These are phyloP conservation scores for Chaunax sp. DNA, from an alignment of 2,797 vertebrate species.

Conservation along the genomic window DNA sequence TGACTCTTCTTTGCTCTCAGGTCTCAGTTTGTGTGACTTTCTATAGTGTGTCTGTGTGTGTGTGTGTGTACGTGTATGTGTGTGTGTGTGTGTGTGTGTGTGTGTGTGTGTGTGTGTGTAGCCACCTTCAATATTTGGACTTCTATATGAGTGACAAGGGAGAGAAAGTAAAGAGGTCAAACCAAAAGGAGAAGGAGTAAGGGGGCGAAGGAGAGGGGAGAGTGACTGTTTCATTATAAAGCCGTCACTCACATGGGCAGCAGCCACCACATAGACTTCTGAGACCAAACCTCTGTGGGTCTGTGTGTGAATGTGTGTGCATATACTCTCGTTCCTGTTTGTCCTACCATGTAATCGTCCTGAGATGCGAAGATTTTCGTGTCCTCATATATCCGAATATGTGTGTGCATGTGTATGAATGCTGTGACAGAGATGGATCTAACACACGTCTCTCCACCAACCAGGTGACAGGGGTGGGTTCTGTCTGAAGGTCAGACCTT, in stretches of 20 bases:
- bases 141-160: conserved; percentile 38
- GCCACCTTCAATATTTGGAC: conserved; percentile 55
- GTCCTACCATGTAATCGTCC: conserved; percentile 34
- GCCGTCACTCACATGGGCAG: conserved; percentile 69
- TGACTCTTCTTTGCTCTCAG: conserved; percentile 63
- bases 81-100: conserved; percentile 23
- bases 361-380: conserved; percentile 40
- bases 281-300: conserved; percentile 46
- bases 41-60: conserved; percentile 17
- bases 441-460: conserved; percentile 65
- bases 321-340: conserved; percentile 36
- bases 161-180: conserved; percentile 70
- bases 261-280: conserved; percentile 65
- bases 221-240: conserved; percentile 77
- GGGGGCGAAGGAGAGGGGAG: conserved; percentile 48
- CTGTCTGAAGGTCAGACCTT: conserved; percentile 77
- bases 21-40: conserved; percentile 64
- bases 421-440: conserved; percentile 76
- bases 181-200: conserved; percentile 48
- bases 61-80: conserved; percentile 25
- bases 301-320: conserved; percentile 25
- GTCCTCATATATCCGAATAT: conserved; percentile 1
- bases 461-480: conserved; percentile 69
- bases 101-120: conserved; percentile 34
- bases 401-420: conserved; percentile 12